Evolutionary conservation across 2,797 vertebrate genomes (phyloP).

Genomic region (Rhyacichthys aspro): DNA sequence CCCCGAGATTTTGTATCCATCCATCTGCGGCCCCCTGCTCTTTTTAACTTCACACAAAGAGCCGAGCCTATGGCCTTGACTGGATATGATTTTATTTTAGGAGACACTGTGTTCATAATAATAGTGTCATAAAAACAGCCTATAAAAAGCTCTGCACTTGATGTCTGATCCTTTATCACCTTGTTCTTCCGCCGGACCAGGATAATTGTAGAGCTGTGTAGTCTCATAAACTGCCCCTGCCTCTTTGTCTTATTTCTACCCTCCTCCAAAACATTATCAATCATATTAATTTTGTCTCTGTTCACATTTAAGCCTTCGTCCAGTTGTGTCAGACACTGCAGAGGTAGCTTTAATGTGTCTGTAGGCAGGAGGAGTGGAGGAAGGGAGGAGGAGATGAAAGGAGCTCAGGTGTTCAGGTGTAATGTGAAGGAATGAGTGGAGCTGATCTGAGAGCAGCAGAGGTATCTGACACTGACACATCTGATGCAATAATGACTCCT

Average conservation of each 20-base stretch:
- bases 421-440: constrained; percentile 25
- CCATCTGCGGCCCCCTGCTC: constrained; percentile 9
- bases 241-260: no score
- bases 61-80: no score
- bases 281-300: no score
- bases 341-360: constrained; percentile 19
- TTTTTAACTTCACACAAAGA: no score
- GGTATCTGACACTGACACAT: constrained; percentile 43
- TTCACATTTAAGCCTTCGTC: not conserved
- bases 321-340: constrained; percentile 17
- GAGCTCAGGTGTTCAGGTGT: constrained; percentile 25
- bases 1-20: constrained; percentile 36
- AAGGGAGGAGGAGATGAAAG: constrained; percentile 9
- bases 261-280: no score
- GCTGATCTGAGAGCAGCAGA: constrained; percentile 48
- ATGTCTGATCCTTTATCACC: not conserved
- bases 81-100: no score
- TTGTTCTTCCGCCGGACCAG: not conserved
- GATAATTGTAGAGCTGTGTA: no score
- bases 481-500: no score
- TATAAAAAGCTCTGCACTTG: no score
- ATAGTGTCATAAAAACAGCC: no score
- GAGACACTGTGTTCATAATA: no score
- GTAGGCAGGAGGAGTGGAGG: constrained; percentile 1
- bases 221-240: no score